Evolutionary conservation across 2,888 invertebrate genomes (phyloP).

Genomic region (Alsophila aescularia): DNA sequence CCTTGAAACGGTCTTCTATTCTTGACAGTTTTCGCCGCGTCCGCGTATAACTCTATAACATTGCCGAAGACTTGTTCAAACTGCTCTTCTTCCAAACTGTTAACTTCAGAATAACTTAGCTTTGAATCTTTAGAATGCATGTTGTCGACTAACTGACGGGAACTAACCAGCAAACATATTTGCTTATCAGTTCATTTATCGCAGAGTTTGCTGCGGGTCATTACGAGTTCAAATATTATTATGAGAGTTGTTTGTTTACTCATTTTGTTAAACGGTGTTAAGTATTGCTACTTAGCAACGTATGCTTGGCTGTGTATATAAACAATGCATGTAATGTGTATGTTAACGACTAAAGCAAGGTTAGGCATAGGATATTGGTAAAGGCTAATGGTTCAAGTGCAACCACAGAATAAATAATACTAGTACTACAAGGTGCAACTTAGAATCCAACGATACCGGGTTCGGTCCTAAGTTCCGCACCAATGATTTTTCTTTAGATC

Average conservation of each 20-base stretch:
- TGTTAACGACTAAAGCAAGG: no score
- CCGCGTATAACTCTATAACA: constrained; percentile 85
- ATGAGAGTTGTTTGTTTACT: constrained; percentile 33
- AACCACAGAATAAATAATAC: no score
- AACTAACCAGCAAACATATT: constrained; percentile 19
- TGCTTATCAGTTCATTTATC: constrained; percentile 49
- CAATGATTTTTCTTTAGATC: no score
- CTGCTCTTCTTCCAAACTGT: constrained; percentile 76
- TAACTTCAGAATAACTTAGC: constrained; percentile 79
- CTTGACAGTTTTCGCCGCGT: constrained; percentile 78
- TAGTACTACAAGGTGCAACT: no score
- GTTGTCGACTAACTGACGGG: constrained; percentile 12
- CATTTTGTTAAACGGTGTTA: constrained; percentile 12
- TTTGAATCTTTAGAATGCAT: constrained; percentile 27
- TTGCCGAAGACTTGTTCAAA: constrained; percentile 85
- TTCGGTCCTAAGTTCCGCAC: no score
- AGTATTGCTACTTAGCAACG: constrained; percentile 3
- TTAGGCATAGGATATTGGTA: no score
- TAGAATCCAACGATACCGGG: no score
- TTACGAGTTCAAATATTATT: constrained; percentile 53
- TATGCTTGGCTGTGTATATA: background rate
- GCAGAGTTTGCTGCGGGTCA: constrained; percentile 46
- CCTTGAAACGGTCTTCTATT: constrained; percentile 80
- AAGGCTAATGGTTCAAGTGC: no score
- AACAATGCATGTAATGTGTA: no score